Conservation (phyloP, 2,113 vertebrate genomes). For the Hemiscyllium ocellatum region DNA sequence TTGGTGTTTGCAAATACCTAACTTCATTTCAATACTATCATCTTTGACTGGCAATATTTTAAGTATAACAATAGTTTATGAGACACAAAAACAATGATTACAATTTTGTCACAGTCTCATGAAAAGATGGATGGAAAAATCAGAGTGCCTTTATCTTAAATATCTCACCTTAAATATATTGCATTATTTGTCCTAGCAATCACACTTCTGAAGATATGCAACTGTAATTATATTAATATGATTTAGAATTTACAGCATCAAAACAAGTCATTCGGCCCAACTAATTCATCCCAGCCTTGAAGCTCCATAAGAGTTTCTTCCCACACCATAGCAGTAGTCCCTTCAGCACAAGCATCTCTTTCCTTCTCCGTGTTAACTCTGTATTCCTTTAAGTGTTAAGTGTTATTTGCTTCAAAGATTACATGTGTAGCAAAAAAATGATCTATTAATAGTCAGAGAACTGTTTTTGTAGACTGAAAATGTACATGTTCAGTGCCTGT, state of each 20-base stretch:
- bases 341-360: background rate
- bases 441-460: too few relatives aligned
- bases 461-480: too few relatives aligned
- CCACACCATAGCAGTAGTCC: background rate
- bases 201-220: background rate
- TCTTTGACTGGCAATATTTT: background rate
- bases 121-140: background rate
- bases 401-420: background rate
- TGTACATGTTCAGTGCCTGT: too few relatives aligned
- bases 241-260: background rate
- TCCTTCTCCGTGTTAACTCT: too few relatives aligned
- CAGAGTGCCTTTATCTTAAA: background rate
- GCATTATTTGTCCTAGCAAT: background rate
- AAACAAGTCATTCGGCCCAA: background rate
- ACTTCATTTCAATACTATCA: background rate
- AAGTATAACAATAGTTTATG: background rate
- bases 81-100: background rate
- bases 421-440: too few relatives aligned
- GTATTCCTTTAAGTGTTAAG: too few relatives aligned
- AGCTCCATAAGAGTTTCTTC: background rate
- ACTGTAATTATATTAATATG: background rate
- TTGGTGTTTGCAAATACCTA: background rate
- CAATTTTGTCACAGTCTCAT: background rate
- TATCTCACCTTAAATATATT: background rate
- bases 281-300: too few relatives aligned